Evolutionary conservation across 2,888 invertebrate species (phyloP).

Genomic region (Smittia aterrima): DNA sequence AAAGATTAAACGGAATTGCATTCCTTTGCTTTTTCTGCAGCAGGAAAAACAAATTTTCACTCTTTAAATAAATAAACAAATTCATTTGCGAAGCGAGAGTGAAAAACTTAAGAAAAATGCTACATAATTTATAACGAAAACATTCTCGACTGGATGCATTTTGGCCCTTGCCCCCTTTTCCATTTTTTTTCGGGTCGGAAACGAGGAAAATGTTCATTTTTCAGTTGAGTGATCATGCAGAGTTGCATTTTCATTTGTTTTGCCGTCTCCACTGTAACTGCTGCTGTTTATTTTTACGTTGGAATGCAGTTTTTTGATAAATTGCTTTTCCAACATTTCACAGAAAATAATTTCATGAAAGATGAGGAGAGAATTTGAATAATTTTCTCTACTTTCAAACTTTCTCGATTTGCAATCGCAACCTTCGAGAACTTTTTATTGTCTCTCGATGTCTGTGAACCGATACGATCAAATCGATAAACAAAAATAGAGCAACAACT

Average conservation of each 20-base stretch:
- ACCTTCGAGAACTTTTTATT: neutral
- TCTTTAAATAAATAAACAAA: constrained; percentile 24
- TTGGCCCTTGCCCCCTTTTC: neutral
- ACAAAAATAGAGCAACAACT: constrained; percentile 15
- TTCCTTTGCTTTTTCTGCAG: too few relatives aligned
- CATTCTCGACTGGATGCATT: constrained; percentile 21
- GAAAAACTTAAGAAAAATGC: constrained; percentile 8
- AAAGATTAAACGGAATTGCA: neutral
- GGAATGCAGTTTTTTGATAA: constrained; percentile 28
- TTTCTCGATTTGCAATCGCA: neutral
- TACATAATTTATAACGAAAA: constrained; percentile 28
- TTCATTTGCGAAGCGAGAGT: neutral
- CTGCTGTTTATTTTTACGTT: neutral
- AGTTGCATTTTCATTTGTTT: constrained; percentile 30
- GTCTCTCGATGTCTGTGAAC: neutral
- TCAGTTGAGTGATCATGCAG: constrained; percentile 28
- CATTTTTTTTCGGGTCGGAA: neutral
- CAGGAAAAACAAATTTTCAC: neutral
- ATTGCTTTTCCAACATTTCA: constrained; percentile 32
- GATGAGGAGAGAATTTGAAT: neutral
- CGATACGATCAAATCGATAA: neutral
- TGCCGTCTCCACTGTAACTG: neutral
- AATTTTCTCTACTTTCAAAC: too few relatives aligned
- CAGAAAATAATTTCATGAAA: neutral
- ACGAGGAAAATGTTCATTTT: constrained; percentile 30